These are phyloP conservation scores for Indicator indicator DNA, from an alignment of 2,113 vertebrate genomes.

Conservation along the genomic window DNA sequence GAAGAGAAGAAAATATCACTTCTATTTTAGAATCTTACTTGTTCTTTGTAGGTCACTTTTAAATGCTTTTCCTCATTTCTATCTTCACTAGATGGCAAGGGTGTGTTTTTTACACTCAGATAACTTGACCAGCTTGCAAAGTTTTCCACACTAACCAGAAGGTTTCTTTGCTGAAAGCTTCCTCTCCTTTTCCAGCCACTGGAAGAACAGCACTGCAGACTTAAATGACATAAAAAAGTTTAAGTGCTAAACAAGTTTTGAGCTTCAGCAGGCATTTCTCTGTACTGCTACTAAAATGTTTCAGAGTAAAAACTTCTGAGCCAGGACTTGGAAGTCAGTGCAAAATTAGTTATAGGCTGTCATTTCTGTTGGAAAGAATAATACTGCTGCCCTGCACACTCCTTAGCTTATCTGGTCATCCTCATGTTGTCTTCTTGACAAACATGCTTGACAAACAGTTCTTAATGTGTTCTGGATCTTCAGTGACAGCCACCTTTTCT, in stretches of 20 bases:
- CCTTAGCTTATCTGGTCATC: neutral
- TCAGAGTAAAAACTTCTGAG: neutral
- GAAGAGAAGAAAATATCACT: neutral
- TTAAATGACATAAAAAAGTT: neutral
- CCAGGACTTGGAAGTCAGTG: neutral
- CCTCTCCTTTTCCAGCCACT: neutral
- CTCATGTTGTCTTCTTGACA: neutral
- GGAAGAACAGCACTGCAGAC: neutral
- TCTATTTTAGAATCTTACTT: neutral
- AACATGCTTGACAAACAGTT: neutral
- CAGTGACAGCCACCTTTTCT: neutral
- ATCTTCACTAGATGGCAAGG: neutral
- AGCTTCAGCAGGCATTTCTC: neutral
- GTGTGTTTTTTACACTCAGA: neutral
- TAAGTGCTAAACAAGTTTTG: neutral
- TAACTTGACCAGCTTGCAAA: neutral
- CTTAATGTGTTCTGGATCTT: neutral
- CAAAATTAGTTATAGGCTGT: neutral
- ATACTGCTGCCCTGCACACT: neutral
- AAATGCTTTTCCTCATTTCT: neutral
- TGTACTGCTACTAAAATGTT: neutral
- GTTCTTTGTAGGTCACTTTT: neutral
- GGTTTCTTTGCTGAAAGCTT: neutral
- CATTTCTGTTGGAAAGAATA: neutral
- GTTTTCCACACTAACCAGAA: neutral